Percentiles rank a stretch among this genome's conserved stretches.
phyloP scores from a whole-genome alignment of 1,140 invertebrate genomes.

The Ceratina calcarata region DNA sequence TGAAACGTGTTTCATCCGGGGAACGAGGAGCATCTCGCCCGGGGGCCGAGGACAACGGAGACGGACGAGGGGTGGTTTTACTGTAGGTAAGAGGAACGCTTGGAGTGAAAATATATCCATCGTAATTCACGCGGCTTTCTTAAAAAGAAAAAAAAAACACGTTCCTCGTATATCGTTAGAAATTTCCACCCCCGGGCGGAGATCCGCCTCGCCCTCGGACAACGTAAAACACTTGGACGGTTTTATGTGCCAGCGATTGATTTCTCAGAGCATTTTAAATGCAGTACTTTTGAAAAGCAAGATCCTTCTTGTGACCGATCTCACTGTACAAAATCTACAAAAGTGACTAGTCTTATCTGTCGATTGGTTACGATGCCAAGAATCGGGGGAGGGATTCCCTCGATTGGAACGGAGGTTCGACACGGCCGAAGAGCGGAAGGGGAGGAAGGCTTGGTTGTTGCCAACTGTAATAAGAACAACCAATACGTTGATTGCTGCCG shows the following conservation, averaged over 20 bases:
- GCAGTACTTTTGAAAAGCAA: background rate
- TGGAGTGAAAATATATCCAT: constrained; percentile 70
- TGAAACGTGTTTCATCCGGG: constrained; percentile 73
- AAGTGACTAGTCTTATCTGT: background rate
- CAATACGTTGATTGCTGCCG: constrained; percentile 74
- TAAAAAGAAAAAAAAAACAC: constrained; percentile 60
- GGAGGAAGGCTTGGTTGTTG: constrained; percentile 53
- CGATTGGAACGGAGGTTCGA: constrained; percentile 52
- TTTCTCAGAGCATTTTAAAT: background rate
- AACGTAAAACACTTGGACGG: background rate
- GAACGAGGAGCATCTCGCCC: constrained; percentile 56
- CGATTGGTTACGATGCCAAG: constrained; percentile 36
- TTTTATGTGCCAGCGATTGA: background rate
- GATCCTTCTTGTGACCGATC: too few relatives aligned
- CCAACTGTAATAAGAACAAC: constrained; percentile 74
- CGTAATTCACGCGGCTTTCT: constrained; percentile 70
- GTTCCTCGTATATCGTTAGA: constrained; percentile 66
- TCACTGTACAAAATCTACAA: too few relatives aligned
- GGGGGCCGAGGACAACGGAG: constrained; percentile 19
- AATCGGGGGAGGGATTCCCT: constrained; percentile 19
- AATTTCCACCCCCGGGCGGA: constrained; percentile 49
- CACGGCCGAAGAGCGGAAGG: constrained; percentile 32
- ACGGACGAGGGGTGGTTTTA: constrained; percentile 1
- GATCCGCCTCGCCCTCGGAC: background rate
- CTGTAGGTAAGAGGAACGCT: constrained; percentile 59